Evolutionary conservation across 2,888 invertebrate genomes (phyloP).

Genomic region (Drosophila rubida): DNA sequence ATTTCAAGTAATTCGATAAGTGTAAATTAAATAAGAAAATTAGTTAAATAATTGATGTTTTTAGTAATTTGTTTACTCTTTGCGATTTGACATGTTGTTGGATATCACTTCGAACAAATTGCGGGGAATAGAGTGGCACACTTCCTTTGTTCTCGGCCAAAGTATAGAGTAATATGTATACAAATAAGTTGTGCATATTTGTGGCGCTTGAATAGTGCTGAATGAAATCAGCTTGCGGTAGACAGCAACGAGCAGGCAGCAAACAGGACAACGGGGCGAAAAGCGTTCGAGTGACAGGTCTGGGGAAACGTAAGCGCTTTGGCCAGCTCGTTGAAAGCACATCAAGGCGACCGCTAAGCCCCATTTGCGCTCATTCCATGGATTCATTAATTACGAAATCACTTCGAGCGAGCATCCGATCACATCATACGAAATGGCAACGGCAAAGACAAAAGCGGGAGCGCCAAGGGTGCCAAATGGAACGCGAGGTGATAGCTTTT

Average conservation of each 20-base stretch:
- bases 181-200: background rate
- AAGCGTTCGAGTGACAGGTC: conserved; percentile 45
- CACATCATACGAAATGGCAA: conserved; percentile 60
- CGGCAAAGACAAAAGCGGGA: conserved; percentile 17
- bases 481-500: conserved; percentile 46
- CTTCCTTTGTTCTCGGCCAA: too few species aligned
- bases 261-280: conserved; percentile 6
- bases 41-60: too few species aligned
- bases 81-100: too few species aligned
- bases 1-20: too few species aligned
- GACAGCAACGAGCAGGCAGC: conserved; percentile 24
- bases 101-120: too few species aligned
- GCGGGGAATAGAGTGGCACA: too few species aligned
- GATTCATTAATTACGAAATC: conserved; percentile 76
- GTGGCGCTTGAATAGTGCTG: background rate
- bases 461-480: conserved; percentile 16
- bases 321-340: conserved; percentile 35
- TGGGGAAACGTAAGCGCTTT: conserved; percentile 29
- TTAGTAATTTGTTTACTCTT: too few species aligned
- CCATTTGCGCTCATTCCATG: conserved; percentile 57
- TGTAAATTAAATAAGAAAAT: too few species aligned
- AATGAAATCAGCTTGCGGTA: background rate
- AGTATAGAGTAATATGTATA: too few species aligned
- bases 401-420: conserved; percentile 72
- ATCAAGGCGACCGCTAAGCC: conserved; percentile 68